Percentiles rank a stretch among this genome's conserved stretches.
Conservation (phyloP, 2,797 vertebrate genomes). For the Sebastes iracundus region DNA sequence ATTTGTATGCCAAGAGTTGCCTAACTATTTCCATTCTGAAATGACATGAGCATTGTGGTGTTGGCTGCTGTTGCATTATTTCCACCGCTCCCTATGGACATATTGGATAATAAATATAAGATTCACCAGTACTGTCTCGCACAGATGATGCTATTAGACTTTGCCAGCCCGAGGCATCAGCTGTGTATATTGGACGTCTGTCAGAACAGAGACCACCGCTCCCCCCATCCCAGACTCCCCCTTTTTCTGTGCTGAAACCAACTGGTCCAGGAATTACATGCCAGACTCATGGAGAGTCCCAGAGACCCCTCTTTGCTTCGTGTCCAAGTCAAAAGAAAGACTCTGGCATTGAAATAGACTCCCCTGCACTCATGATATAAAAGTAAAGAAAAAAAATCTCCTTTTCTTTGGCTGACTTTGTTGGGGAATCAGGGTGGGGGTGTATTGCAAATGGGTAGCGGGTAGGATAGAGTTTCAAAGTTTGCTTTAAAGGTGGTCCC, state of each 20-base stretch:
- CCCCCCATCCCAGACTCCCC: slow-evolving; percentile 41
- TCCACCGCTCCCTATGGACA: slow-evolving; percentile 58
- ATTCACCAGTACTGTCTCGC: slow-evolving; percentile 68
- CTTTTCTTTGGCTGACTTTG: slow-evolving; percentile 28
- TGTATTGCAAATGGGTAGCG: slow-evolving; percentile 20
- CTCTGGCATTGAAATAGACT: slow-evolving; percentile 50
- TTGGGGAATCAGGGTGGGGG: slow-evolving; percentile 29
- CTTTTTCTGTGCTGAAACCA: slow-evolving; percentile 56
- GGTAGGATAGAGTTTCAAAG: slow-evolving; percentile 64
- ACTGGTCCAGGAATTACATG: slow-evolving; percentile 71
- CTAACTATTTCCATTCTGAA: slow-evolving; percentile 50
- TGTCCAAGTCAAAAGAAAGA: slow-evolving; percentile 64
- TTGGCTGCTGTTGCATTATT: slow-evolving; percentile 62
- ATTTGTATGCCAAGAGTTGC: slow-evolving; percentile 54
- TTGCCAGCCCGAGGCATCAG: slow-evolving; percentile 74
- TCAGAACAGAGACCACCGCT: slow-evolving; percentile 50
- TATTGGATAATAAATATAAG: slow-evolving; percentile 76
- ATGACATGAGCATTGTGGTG: slow-evolving; percentile 50
- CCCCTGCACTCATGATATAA: slow-evolving; percentile 12
- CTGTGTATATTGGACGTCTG: slow-evolving; percentile 75
- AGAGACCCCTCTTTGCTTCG: slow-evolving; percentile 58
- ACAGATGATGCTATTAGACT: slow-evolving; percentile 78
- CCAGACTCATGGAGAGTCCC: slow-evolving; percentile 67
- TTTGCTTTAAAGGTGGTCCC: slow-evolving; percentile 68
- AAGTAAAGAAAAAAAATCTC: slow-evolving; percentile 46